Percentiles rank a stretch among this genome's conserved stretches.
These are phyloP conservation scores for Drosophila varians DNA, from an alignment of 1,140 invertebrate species.

Conservation along the genomic window DNA sequence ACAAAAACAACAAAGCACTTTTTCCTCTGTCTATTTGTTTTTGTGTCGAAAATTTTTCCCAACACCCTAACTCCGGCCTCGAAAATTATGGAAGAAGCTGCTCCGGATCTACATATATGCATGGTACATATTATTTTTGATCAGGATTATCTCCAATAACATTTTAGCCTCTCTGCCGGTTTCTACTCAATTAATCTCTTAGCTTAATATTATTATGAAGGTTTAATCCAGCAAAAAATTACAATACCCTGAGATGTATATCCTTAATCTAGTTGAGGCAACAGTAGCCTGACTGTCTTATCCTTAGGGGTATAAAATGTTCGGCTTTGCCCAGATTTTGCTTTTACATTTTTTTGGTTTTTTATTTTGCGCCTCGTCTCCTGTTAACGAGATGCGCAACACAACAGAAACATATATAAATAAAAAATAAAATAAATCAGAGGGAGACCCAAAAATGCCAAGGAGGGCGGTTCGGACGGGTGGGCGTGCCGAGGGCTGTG, in stretches of 20 bases:
- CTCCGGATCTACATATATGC: too few relatives aligned
- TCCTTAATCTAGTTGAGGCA: too few relatives aligned
- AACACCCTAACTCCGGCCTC: too few relatives aligned
- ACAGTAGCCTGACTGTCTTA: too few relatives aligned
- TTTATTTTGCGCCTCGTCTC: slow-evolving; percentile 24
- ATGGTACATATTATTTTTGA: too few relatives aligned
- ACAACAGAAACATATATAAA: slow-evolving; percentile 42
- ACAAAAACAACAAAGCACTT: slow-evolving; percentile 15
- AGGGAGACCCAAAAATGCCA: slow-evolving; percentile 28
- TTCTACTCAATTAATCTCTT: too few relatives aligned
- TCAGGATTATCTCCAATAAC: too few relatives aligned
- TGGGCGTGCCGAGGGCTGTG: slow-evolving; percentile 44
- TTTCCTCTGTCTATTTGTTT: slow-evolving; percentile 58
- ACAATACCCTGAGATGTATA: too few relatives aligned
- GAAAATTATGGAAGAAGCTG: too few relatives aligned
- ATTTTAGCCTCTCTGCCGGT: too few relatives aligned
- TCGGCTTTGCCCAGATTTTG: background rate
- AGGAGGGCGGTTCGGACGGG: background rate
- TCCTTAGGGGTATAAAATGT: background rate
- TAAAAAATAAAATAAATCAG: slow-evolving; percentile 42
- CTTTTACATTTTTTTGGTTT: slow-evolving; percentile 7
- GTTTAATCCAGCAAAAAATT: too few relatives aligned
- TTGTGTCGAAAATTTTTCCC: slow-evolving; percentile 50
- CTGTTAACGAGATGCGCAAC: slow-evolving; percentile 67
- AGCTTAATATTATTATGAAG: too few relatives aligned